Percentiles rank a stretch among this genome's conserved stretches.
These are phyloP conservation scores for Patiria pectinifera DNA, from an alignment of 53 echinoderm and acorn worm genomes.

Conservation along the genomic window DNA sequence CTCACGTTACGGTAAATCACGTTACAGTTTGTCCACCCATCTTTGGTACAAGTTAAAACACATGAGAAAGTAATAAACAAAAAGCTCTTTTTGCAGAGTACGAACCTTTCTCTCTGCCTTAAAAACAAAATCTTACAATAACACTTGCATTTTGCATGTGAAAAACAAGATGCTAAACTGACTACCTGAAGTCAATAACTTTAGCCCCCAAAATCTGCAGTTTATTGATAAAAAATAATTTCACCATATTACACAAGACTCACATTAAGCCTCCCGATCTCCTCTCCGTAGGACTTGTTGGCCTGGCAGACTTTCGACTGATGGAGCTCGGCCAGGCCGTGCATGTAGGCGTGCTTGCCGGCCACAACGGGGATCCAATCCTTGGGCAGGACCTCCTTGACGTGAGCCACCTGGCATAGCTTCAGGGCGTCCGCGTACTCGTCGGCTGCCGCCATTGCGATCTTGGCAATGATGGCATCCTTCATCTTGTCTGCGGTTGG, in stretches of 20 bases:
- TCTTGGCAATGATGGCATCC: conserved; percentile 78
- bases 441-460: conserved; percentile 79
- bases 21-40: no score
- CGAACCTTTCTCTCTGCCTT: no score
- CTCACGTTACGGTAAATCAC: no score
- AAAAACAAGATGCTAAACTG: no score
- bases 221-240: neutral
- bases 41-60: no score
- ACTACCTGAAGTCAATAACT: no score
- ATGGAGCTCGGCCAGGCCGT: conserved; percentile 78
- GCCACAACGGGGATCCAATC: conserved; percentile 85
- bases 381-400: conserved; percentile 73
- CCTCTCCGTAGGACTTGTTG: conserved; percentile 78
- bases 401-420: conserved; percentile 46
- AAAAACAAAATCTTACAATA: no score
- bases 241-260: neutral
- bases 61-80: no score
- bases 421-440: conserved; percentile 81
- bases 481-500: conserved; percentile 92
- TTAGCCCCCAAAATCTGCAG: neutral
- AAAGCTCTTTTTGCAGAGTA: no score
- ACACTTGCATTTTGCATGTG: no score
- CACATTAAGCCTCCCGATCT: conserved; percentile 84
- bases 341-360: conserved; percentile 86
- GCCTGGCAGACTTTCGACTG: conserved; percentile 80